phyloP scores from a whole-genome alignment of 2,888 invertebrate genomes.

The Toxonevra muliebris region DNA sequence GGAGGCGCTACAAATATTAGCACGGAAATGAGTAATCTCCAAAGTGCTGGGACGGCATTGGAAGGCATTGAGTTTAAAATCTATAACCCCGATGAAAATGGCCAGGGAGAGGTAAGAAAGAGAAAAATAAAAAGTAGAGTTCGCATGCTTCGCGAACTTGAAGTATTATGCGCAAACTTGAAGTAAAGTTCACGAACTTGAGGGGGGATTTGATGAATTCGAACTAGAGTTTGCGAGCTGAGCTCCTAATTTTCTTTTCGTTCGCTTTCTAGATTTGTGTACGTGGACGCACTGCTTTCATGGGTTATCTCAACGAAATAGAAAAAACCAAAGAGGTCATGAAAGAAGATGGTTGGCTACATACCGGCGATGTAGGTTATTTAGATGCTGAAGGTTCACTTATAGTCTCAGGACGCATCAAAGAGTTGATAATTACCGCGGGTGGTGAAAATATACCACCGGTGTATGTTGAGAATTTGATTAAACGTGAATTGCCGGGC shows the following conservation, averaged over 20 bases:
- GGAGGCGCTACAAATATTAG: conserved; percentile 73
- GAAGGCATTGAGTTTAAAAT: conserved; percentile 76
- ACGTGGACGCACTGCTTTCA: conserved; percentile 82
- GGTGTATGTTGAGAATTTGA: conserved; percentile 80
- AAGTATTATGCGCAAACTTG: too few relatives aligned
- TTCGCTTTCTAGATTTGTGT: conserved; percentile 70
- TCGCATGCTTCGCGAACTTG: neutral
- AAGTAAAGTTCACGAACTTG: neutral
- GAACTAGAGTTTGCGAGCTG: neutral
- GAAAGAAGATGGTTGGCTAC: conserved; percentile 83
- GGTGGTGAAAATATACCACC: conserved; percentile 94
- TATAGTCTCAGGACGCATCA: conserved; percentile 77
- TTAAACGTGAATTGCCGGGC: conserved; percentile 77
- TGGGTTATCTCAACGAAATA: conserved; percentile 82
- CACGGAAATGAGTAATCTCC: conserved; percentile 64
- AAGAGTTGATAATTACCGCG: conserved; percentile 91
- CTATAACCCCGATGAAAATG: conserved; percentile 73
- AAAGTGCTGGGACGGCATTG: conserved; percentile 76
- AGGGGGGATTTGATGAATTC: too few relatives aligned
- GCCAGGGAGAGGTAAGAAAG: conserved; percentile 74
- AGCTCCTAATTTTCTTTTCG: neutral
- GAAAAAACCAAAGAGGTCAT: conserved; percentile 79
- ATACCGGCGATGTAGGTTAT: conserved; percentile 86
- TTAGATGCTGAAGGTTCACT: conserved; percentile 77
- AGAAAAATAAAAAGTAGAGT: neutral